These are phyloP conservation scores for Columba janthina DNA, from an alignment of 2,113 vertebrate species.

Conservation along the genomic window DNA sequence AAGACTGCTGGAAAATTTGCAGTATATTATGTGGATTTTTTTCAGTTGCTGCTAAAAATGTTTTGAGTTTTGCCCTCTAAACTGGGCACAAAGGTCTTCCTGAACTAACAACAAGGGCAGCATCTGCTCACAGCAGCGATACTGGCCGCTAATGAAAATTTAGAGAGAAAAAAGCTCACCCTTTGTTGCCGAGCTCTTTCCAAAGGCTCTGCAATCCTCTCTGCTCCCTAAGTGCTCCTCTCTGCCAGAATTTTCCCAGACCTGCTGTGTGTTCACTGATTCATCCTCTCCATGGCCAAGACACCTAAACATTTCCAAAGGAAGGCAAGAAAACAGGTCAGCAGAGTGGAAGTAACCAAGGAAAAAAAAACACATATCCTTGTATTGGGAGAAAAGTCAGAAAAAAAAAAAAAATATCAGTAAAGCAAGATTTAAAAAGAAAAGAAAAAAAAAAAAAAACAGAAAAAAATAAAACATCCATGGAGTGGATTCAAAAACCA, in stretches of 20 bases:
- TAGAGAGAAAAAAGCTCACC: background rate
- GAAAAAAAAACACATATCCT: background rate
- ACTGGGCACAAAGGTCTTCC: background rate
- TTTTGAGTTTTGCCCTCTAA: background rate
- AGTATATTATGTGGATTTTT: background rate
- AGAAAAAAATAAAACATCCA: background rate
- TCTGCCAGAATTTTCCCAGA: background rate
- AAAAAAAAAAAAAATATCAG: background rate
- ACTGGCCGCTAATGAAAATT: background rate
- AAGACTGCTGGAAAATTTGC: background rate
- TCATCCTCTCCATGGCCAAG: background rate
- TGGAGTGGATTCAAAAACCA: background rate
- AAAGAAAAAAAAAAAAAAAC: background rate
- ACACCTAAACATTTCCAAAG: slow-evolving; percentile 35
- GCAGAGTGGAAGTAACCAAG: slow-evolving; percentile 46
- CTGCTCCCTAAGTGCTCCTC: background rate
- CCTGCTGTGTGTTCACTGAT: background rate
- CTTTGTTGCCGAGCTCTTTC: fast-evolving
- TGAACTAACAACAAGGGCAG: background rate
- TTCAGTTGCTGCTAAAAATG: background rate
- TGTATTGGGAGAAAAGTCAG: background rate
- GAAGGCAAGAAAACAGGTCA: slow-evolving; percentile 48
- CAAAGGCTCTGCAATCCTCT: background rate
- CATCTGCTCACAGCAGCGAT: background rate
- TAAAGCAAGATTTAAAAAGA: background rate